Conservation (phyloP, 2,113 vertebrate species). For the Oncorhynchus kisutch region DNA sequence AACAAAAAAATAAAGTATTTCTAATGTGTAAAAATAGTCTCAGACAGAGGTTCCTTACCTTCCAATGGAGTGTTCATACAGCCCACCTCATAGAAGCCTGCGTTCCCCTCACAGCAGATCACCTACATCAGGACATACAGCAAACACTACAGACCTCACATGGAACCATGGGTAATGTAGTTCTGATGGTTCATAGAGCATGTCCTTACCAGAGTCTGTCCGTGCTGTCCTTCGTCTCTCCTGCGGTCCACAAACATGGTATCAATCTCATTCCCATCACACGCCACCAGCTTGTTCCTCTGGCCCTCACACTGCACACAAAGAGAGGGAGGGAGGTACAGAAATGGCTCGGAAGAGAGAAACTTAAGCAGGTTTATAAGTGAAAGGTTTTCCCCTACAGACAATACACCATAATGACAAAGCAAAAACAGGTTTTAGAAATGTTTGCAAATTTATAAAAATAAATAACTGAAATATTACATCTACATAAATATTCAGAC, state of each 20-base stretch:
- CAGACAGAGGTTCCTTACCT: conserved; percentile 64
- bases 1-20: no score
- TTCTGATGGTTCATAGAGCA: conserved; percentile 2
- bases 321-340: neutral
- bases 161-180: neutral
- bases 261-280: conserved; percentile 83
- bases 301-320: conserved; percentile 76
- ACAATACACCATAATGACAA: no score
- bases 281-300: conserved; percentile 86
- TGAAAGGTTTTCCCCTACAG: neutral
- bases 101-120: conserved; percentile 91
- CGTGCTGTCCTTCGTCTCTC: conserved; percentile 63
- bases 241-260: conserved; percentile 86
- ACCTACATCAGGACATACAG: conserved; percentile 70
- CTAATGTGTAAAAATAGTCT: no score
- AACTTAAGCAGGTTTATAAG: no score
- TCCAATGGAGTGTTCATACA: conserved; percentile 89
- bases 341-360: neutral
- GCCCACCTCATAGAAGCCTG: conserved; percentile 91
- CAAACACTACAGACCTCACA: neutral
- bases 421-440: no score
- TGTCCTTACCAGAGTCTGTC: conserved; percentile 81
- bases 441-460: no score
- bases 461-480: no score
- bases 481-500: no score